Conservation (phyloP, 1,140 invertebrate species). For the Spodoptera frugiperda region DNA sequence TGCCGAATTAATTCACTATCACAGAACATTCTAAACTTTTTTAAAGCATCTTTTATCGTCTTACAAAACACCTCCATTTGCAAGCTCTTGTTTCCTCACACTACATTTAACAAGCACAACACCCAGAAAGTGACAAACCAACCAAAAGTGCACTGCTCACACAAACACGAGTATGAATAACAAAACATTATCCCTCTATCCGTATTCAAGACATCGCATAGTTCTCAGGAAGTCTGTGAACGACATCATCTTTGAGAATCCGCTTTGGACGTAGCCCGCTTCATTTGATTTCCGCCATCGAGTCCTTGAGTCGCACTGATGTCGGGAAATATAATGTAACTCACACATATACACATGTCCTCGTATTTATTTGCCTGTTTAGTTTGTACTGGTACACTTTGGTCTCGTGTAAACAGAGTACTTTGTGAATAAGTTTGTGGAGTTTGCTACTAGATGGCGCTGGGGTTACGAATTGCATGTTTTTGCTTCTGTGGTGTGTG, state of each 20-base stretch:
- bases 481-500: neutral
- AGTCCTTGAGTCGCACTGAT: slow-evolving; percentile 13
- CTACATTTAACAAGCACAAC: neutral
- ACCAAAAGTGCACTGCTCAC: slow-evolving; percentile 10
- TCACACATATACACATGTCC: slow-evolving; percentile 11
- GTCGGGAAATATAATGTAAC: slow-evolving; percentile 37
- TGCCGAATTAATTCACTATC: no score
- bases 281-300: slow-evolving; percentile 57
- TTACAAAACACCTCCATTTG: neutral
- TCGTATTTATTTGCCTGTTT: slow-evolving; percentile 2
- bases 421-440: slow-evolving; percentile 4
- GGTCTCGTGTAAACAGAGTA: slow-evolving; percentile 18
- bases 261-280: slow-evolving; percentile 43
- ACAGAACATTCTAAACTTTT: no score
- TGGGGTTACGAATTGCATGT: neutral
- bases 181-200: slow-evolving; percentile 39
- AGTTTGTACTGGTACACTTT: slow-evolving; percentile 23
- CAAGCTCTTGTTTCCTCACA: neutral
- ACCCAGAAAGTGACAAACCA: neutral
- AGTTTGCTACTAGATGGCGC: slow-evolving; percentile 13
- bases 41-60: no score
- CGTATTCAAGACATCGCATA: slow-evolving; percentile 43
- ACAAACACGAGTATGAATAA: slow-evolving; percentile 23
- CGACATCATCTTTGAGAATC: slow-evolving; percentile 54
- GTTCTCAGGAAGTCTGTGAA: slow-evolving; percentile 44